Evolutionary conservation across 2,888 invertebrate species (phyloP).

Genomic region (Polietes domitor): DNA sequence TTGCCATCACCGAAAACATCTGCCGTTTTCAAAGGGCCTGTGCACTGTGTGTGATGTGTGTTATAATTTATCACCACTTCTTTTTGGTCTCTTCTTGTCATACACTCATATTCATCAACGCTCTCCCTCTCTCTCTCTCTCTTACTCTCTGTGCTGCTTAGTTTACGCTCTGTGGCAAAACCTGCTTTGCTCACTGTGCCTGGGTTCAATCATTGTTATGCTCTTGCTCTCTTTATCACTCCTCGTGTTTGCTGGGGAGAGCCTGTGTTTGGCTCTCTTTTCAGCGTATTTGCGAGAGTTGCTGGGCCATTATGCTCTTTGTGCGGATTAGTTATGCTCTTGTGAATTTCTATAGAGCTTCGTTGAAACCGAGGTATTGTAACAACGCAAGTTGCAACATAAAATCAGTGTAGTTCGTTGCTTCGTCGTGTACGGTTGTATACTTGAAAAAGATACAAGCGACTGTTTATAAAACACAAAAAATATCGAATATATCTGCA

Average conservation of each 20-base stretch:
- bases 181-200: constrained; percentile 22
- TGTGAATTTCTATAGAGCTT: constrained; percentile 69
- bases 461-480: constrained; percentile 40
- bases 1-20: constrained; percentile 51
- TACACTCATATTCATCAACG: constrained; percentile 35
- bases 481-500: constrained; percentile 4
- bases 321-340: constrained; percentile 71
- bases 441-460: constrained; percentile 43
- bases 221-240: constrained; percentile 36
- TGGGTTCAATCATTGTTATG: neutral
- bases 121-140: constrained; percentile 33
- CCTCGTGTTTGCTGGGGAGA: neutral
- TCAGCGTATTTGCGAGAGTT: constrained; percentile 22
- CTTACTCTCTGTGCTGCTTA: constrained; percentile 37
- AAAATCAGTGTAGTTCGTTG: constrained; percentile 79
- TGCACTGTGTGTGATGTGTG: neutral
- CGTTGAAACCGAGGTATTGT: constrained; percentile 76
- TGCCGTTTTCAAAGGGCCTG: constrained; percentile 41
- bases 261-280: neutral
- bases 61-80: constrained; percentile 24
- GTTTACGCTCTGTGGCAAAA: constrained; percentile 38
- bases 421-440: constrained; percentile 78
- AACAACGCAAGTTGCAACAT: constrained; percentile 67
- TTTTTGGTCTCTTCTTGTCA: neutral
- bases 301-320: constrained; percentile 20